phyloP scores from a whole-genome alignment of 2,888 invertebrate genomes.

The Drosophila cyrtoloma region DNA sequence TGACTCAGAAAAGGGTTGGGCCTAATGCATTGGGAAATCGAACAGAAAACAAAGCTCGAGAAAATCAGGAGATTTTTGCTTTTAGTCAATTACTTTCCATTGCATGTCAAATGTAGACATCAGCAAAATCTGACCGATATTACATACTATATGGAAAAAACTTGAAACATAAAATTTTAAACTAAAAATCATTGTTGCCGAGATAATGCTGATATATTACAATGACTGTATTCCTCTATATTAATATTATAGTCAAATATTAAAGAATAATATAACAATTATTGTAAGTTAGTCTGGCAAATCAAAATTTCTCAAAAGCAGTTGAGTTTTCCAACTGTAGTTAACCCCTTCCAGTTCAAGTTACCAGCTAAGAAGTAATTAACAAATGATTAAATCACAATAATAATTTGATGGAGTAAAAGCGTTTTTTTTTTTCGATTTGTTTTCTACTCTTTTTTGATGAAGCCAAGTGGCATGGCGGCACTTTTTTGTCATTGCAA shows the following conservation, averaged over 20 bases:
- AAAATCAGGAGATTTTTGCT: not conserved
- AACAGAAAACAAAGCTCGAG: not conserved
- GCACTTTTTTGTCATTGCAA: slow-evolving; percentile 55
- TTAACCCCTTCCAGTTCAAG: not conserved
- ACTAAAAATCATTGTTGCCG: not conserved
- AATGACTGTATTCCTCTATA: no score
- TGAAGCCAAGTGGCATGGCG: slow-evolving; percentile 46
- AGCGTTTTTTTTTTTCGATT: not conserved
- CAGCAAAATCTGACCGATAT: not conserved
- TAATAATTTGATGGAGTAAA: slow-evolving; percentile 7
- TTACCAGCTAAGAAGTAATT: not conserved
- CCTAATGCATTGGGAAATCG: not conserved
- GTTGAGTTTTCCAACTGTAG: not conserved
- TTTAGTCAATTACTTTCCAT: not conserved
- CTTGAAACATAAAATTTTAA: not conserved
- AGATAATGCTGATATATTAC: not conserved
- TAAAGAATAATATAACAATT: not conserved
- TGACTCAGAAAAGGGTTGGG: slow-evolving; percentile 4
- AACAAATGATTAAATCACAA: not conserved
- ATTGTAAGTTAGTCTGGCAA: not conserved
- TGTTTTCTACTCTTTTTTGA: slow-evolving; percentile 3
- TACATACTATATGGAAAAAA: not conserved
- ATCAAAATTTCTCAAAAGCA: not conserved
- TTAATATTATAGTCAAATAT: not conserved
- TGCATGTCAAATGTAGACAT: no score